Percentiles rank a stretch among this genome's conserved stretches.
Evolutionary conservation across 30 jellyfish, hydroid and myxozoan species (phyloP).

Genomic region (Phacellophora camtschatica): DNA sequence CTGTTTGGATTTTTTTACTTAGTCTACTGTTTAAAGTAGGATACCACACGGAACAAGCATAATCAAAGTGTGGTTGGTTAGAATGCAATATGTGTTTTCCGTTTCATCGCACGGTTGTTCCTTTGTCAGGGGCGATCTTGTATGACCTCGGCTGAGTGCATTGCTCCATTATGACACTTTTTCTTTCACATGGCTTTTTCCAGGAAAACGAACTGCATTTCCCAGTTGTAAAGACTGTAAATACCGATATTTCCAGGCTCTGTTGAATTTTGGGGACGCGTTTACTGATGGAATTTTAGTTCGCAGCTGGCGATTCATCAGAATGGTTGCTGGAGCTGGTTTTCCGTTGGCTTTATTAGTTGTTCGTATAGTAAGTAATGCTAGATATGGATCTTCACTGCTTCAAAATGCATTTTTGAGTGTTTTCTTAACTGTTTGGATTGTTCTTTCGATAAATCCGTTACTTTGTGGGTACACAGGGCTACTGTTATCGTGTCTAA

Average conservation of each 20-base stretch:
- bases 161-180: no score
- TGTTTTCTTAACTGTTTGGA: slow-evolving; percentile 1
- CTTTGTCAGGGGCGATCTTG: background rate
- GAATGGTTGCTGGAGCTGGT: slow-evolving; percentile 43
- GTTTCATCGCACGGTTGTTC: background rate
- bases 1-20: no score
- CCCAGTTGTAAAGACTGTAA: no score
- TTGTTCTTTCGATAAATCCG: slow-evolving; percentile 39
- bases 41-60: no score
- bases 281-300: slow-evolving; percentile 34
- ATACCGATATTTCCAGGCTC: no score
- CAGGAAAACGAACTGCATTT: no score
- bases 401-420: background rate
- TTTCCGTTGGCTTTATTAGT: background rate
- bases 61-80: no score
- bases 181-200: no score
- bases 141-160: slow-evolving; percentile 31
- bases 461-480: slow-evolving; percentile 42
- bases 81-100: background rate
- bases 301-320: slow-evolving; percentile 27
- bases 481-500: slow-evolving; percentile 26
- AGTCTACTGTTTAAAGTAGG: no score
- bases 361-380: slow-evolving; percentile 21
- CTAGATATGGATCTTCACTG: slow-evolving; percentile 21
- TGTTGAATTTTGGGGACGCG: no score